Base-by-base conservation (phyloP, 2,113 vertebrate species). In the Mola mola region DNA sequence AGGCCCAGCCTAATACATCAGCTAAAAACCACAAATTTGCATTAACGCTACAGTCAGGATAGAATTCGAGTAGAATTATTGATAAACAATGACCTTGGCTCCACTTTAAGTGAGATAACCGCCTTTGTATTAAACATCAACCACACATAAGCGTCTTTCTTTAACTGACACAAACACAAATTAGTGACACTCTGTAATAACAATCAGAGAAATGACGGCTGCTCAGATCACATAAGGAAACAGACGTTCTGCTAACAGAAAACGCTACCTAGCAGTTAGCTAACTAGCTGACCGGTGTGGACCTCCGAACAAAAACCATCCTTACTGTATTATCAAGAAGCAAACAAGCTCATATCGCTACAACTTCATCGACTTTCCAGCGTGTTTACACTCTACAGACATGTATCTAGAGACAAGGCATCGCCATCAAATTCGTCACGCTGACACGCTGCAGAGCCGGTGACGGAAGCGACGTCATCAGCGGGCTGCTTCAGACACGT, bases 291-390 rank as follows among this genome's bases (percentile, higher is more conserved):
- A 42, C 65, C 1, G 9, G 0, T 10, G 6, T 8, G 5, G 38
- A 46, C 1, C 13, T 25, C 8, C 10, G 20, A 48, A 37, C 21
- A 5, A 67, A 59, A 51, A 1, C 0, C 19, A 53, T 31, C 20
- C 65, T 80, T 82, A 83, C 73, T 66, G 29, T 52, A 41, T 68
- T 41, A 63, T 20, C 50, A n/a, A 70, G 24, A 22, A 3, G 26
- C n/a, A 8, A 40, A 56, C 20, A 19, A 16, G 38, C 25, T 56
- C 42, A 31, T 38, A 1, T 16, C 17, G 31, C 9, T 9, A 29
- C 17, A 19, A 12, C 2, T 25, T 50, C 22, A 31, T 10, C 12
- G 19, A 33, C 4, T 4, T 0, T 24, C 1, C 13, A 28, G 4
- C 16, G 16, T 46, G 9, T 34, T 59, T 15, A 12, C 6, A 46